Percentiles rank a stretch among this genome's conserved stretches.
These are phyloP conservation scores for Melipona bicolor DNA, from an alignment of 2,888 invertebrate genomes.

Conservation along the genomic window DNA sequence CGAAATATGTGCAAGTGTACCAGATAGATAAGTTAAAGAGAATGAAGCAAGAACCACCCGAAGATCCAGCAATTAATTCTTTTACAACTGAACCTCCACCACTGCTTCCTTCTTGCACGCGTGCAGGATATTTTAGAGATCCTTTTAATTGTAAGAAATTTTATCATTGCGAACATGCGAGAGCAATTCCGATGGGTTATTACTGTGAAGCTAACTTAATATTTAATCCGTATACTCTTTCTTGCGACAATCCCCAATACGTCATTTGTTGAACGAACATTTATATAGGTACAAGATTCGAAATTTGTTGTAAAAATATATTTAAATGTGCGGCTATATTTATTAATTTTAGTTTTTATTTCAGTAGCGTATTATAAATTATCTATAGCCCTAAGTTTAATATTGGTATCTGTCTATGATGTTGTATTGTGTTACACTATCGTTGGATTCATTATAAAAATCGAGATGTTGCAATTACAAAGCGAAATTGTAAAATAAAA, in stretches of 20 bases:
- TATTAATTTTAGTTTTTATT: not conserved
- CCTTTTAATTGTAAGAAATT: conserved; percentile 75
- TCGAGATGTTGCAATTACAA: not conserved
- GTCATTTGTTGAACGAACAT: conserved; percentile 63
- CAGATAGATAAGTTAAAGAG: conserved; percentile 25
- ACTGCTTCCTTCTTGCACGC: conserved; percentile 63
- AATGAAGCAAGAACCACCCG: conserved; percentile 41
- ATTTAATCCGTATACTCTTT: conserved; percentile 62
- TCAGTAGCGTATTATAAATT: not conserved
- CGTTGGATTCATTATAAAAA: not conserved
- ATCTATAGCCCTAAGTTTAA: not conserved
- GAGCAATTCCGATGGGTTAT: conserved; percentile 56
- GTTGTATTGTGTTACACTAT: not conserved
- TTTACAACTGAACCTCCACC: conserved; percentile 68
- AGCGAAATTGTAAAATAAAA: not conserved
- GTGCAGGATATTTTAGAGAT: conserved; percentile 69
- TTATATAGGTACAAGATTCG: not conserved
- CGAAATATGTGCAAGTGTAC: conserved; percentile 46
- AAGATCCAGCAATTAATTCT: conserved; percentile 67
- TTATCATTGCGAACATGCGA: conserved; percentile 59
- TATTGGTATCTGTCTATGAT: not conserved
- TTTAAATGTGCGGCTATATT: conserved; percentile 20
- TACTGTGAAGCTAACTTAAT: conserved; percentile 66
- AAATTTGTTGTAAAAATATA: not conserved
- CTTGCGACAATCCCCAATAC: conserved; percentile 55